Evolutionary conservation across 2,888 invertebrate species (phyloP).

Genomic region (Lordiphosa andalusiaca): DNA sequence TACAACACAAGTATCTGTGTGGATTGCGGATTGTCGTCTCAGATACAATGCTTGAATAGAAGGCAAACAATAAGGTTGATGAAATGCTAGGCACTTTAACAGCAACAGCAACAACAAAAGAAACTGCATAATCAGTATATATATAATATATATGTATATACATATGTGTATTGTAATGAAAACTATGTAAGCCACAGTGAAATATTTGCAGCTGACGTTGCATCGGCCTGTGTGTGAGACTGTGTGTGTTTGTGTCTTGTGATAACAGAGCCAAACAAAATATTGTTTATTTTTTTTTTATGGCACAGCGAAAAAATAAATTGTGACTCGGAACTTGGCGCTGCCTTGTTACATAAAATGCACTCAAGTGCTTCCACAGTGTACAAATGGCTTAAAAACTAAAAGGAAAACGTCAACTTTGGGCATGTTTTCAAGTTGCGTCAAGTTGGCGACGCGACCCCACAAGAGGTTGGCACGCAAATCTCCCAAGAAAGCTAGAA

Average conservation of each 20-base stretch:
- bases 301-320: no score
- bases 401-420: constrained; percentile 44
- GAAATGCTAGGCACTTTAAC: constrained; percentile 20
- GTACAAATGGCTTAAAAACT: constrained; percentile 17
- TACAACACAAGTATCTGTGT: constrained; percentile 28
- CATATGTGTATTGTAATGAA: constrained; percentile 32
- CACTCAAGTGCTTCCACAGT: constrained; percentile 9
- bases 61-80: constrained; percentile 24
- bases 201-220: constrained; percentile 5
- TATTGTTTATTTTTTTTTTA: constrained; percentile 1
- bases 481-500: constrained; percentile 17
- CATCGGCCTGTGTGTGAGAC: neutral
- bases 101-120: constrained; percentile 10
- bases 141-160: constrained; percentile 26
- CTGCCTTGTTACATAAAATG: constrained; percentile 26
- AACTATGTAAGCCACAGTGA: constrained; percentile 2
- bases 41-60: constrained; percentile 4
- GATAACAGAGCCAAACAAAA: constrained; percentile 2
- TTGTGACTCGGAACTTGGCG: constrained; percentile 8
- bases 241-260: neutral
- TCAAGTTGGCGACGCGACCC: constrained; percentile 21
- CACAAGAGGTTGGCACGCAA: constrained; percentile 39
- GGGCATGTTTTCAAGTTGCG: constrained; percentile 45
- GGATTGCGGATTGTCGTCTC: constrained; percentile 1
- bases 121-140: constrained; percentile 49